Conservation (phyloP, 2,888 invertebrate species). For the Melitaea athalia region DNA sequence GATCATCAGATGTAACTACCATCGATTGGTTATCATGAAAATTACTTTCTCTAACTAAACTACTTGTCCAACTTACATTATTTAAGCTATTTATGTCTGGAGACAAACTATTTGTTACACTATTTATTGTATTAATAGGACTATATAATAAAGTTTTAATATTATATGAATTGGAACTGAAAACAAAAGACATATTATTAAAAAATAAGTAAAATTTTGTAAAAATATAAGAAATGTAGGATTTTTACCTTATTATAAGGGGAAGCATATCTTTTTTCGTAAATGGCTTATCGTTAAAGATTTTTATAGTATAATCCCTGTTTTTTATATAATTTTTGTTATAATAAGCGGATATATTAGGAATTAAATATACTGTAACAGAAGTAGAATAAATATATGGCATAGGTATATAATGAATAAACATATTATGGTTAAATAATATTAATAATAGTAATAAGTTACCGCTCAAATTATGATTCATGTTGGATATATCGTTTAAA, state of each 20-base stretch:
- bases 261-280: not conserved
- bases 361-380: slow-evolving; percentile 38
- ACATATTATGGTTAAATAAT: not conserved
- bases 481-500: slow-evolving; percentile 25
- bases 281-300: not conserved
- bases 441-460: slow-evolving; percentile 30
- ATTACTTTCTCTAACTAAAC: not conserved
- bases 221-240: not conserved
- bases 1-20: not conserved
- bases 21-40: not conserved
- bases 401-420: not conserved
- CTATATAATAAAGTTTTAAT: not conserved
- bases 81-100: not conserved
- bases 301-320: not conserved
- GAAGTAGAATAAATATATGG: not conserved
- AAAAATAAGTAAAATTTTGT: not conserved
- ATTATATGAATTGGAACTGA: not conserved
- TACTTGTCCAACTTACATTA: not conserved
- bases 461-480: slow-evolving; percentile 55
- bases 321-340: slow-evolving; percentile 3
- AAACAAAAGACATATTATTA: not conserved
- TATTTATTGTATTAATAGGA: not conserved
- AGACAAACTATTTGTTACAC: not conserved
- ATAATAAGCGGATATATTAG: slow-evolving; percentile 24
- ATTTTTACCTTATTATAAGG: not conserved